Percentiles rank a stretch among this genome's conserved stretches.
These are phyloP conservation scores for Pedetes capensis DNA, from an alignment of 2,113 vertebrate species.

Conservation along the genomic window DNA sequence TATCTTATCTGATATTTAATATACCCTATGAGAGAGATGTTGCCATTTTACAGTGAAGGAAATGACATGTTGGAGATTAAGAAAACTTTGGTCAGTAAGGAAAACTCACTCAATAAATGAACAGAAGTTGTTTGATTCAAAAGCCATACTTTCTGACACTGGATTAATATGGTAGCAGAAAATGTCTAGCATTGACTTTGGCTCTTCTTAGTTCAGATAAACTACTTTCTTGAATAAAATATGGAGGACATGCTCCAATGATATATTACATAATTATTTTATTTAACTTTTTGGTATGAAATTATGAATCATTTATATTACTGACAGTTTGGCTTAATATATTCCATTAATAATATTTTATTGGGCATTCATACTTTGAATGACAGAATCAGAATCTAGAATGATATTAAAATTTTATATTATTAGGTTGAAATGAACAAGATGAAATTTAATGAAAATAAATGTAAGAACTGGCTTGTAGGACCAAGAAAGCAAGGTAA, in stretches of 20 bases:
- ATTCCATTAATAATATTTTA: not conserved
- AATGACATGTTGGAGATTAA: not conserved
- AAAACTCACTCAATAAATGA: not conserved
- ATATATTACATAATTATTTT: not conserved
- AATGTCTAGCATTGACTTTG: not conserved
- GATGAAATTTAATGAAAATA: constrained; percentile 37
- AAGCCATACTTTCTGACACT: not conserved
- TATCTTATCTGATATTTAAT: constrained; percentile 5
- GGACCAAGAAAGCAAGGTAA: constrained; percentile 8
- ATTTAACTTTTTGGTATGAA: not conserved
- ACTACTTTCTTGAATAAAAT: not conserved
- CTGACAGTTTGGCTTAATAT: not conserved
- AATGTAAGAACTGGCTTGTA: not conserved
- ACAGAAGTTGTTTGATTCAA: not conserved
- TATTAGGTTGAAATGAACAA: constrained; percentile 2
- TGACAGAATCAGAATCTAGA: not conserved
- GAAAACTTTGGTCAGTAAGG: not conserved
- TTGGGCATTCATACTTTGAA: not conserved
- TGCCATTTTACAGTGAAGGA: not conserved
- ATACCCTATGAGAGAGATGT: not conserved
- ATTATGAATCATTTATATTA: constrained; percentile 26
- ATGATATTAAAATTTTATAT: not conserved
- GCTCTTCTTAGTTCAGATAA: not conserved
- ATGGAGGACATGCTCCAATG: not conserved
- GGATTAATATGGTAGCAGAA: not conserved